Conservation (phyloP, 2,888 invertebrate genomes). For the Megalurothrips usitatus region DNA sequence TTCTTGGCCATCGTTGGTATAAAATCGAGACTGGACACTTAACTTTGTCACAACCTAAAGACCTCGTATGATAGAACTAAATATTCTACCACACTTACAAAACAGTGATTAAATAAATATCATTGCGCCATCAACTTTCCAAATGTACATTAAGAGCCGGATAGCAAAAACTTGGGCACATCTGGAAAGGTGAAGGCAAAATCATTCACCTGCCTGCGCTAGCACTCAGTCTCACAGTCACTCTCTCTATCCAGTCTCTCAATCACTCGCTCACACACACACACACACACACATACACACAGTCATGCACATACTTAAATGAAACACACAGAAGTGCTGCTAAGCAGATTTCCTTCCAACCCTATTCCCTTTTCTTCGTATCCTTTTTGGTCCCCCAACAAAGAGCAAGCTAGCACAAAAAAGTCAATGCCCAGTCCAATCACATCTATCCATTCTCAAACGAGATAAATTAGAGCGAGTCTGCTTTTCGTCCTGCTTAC, state of each 20-base stretch:
- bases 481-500: conserved; percentile 13
- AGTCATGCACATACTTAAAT: background rate
- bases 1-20: background rate
- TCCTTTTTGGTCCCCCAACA: conserved; percentile 17
- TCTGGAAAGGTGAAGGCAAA: background rate
- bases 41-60: conserved; percentile 9
- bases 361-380: background rate
- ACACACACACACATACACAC: background rate
- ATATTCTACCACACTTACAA: conserved; percentile 25
- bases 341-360: background rate
- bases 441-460: background rate
- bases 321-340: background rate
- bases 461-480: conserved; percentile 20
- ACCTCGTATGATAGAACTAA: conserved; percentile 4
- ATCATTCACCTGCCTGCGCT: background rate
- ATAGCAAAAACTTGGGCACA: background rate
- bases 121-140: background rate
- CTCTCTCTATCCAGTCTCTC: background rate
- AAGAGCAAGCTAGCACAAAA: conserved; percentile 1
- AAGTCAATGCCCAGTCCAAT: conserved; percentile 1
- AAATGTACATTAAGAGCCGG: background rate
- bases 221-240: background rate
- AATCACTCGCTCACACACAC: background rate
- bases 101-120: conserved; percentile 14
- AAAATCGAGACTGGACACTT: conserved; percentile 9